These are phyloP conservation scores for Tetranychus urticae DNA, from an alignment of 1,140 invertebrate genomes.

Conservation along the genomic window DNA sequence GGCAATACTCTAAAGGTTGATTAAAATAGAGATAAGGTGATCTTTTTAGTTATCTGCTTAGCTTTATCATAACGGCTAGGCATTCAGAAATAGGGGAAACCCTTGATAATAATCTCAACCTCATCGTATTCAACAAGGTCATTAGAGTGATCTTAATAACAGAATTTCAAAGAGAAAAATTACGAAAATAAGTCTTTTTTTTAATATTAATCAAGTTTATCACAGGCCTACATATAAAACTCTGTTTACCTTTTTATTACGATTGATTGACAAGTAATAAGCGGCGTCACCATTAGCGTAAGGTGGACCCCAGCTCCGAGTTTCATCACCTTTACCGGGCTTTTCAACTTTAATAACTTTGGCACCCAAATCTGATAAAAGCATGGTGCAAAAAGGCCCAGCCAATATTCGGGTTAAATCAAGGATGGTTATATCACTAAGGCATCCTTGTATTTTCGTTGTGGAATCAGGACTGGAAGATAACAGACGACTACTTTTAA, in stretches of 20 bases:
- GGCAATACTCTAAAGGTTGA: constrained; percentile 38
- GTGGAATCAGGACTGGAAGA: not conserved
- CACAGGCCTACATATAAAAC: too few relatives aligned
- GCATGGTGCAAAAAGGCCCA: constrained; percentile 74
- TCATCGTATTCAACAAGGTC: too few relatives aligned
- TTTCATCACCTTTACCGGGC: constrained; percentile 57
- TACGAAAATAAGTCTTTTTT: not conserved
- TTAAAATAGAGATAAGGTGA: too few relatives aligned
- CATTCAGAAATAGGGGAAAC: too few relatives aligned
- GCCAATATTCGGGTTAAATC: constrained; percentile 61
- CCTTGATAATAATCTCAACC: too few relatives aligned
- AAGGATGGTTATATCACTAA: constrained; percentile 41
- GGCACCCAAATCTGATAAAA: constrained; percentile 74
- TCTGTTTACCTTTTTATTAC: constrained; percentile 54
- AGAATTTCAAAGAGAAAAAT: constrained; percentile 1
- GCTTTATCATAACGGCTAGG: too few relatives aligned
- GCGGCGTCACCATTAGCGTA: constrained; percentile 48
- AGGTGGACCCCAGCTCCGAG: constrained; percentile 75
- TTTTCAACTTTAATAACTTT: constrained; percentile 59
- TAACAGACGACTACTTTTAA: too few relatives aligned
- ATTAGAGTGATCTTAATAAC: not conserved
- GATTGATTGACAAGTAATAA: constrained; percentile 69
- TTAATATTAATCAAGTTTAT: not conserved
- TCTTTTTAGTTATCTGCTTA: too few relatives aligned
- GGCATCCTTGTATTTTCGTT: constrained; percentile 16